Base-by-base conservation (phyloP, 1,140 invertebrate species). In the Nymphalis io region DNA sequence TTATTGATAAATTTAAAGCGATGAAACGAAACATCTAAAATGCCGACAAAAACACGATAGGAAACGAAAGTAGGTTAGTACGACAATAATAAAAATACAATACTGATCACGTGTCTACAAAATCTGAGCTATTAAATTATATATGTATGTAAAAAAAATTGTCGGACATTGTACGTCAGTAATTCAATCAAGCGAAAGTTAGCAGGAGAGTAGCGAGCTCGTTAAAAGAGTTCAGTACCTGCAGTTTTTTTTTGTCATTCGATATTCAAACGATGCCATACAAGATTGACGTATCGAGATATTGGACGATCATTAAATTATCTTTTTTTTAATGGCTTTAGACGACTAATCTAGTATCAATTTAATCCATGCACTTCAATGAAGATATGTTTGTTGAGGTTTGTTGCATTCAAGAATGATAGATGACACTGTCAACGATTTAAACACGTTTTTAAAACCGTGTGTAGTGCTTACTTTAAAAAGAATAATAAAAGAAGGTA, bases 61-160 rank as follows among this genome's bases (percentile, higher is more conserved):
- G 72, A 76, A 79, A 82, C 68, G 82, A 89, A 87, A 87, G 81
- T 86, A 81, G 83, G 81, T 64, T 78, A 82, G 70, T 73, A 71
- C 71, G 65, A 72, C 73, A 58, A 79, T 80, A 82, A 81, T 80
- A 86, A 87, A 81, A 85, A 71, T 78, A 82, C 70, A 76, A 84
- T 81, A 83, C 65, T 57, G 84, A 85, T 87, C 88, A 90, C 88
- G 88, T 88, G 69, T 66, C 58, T 70, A 84, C 77, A 59, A 80
- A 80, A 80, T 83, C 63, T 84, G 74, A 74, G 81, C 79, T 88
- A 88, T 87, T 88, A 87, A 88, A 85, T 89, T 88, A 86, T 86
- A 81, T 51, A 20, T 83, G 81, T 79, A 84, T 85, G 78, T 68
- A 10, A 65, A 57, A 38, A 11, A 59, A 46, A 57, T 60, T 62